These are phyloP conservation scores for Eupithecia subfuscata DNA, from an alignment of 2,888 invertebrate genomes.

Conservation along the genomic window DNA sequence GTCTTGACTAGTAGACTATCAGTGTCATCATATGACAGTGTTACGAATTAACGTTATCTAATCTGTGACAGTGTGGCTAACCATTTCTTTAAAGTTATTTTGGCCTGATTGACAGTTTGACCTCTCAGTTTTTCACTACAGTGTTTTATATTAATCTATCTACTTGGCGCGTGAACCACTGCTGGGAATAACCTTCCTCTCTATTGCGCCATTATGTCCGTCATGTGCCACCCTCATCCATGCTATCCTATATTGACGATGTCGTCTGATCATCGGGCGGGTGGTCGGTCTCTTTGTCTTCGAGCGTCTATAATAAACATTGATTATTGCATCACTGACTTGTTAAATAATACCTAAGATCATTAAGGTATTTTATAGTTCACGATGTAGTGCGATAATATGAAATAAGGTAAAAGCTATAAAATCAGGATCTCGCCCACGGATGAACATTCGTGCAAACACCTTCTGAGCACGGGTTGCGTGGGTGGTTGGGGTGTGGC, in stretches of 20 bases:
- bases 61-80: no score
- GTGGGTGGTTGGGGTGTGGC: slow-evolving; percentile 58
- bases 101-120: no score
- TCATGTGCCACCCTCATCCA: background rate
- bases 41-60: no score
- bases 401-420: slow-evolving; percentile 70
- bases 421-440: slow-evolving; percentile 78
- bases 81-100: no score
- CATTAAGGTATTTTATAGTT: slow-evolving; percentile 46
- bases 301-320: background rate
- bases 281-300: background rate
- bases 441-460: slow-evolving; percentile 67
- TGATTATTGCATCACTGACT: background rate
- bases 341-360: slow-evolving; percentile 32
- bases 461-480: slow-evolving; percentile 57
- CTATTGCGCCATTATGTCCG: no score
- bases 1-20: no score
- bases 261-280: background rate
- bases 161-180: no score
- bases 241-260: background rate
- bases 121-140: no score
- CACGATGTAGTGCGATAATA: slow-evolving; percentile 49
- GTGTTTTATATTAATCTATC: no score
- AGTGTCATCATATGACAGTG: no score
- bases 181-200: no score